A percentile compares a stretch with the other conserved stretches of the same genome.
Evolutionary conservation across 2,113 vertebrate species (phyloP).

Genomic region (Clupea harengus): DNA sequence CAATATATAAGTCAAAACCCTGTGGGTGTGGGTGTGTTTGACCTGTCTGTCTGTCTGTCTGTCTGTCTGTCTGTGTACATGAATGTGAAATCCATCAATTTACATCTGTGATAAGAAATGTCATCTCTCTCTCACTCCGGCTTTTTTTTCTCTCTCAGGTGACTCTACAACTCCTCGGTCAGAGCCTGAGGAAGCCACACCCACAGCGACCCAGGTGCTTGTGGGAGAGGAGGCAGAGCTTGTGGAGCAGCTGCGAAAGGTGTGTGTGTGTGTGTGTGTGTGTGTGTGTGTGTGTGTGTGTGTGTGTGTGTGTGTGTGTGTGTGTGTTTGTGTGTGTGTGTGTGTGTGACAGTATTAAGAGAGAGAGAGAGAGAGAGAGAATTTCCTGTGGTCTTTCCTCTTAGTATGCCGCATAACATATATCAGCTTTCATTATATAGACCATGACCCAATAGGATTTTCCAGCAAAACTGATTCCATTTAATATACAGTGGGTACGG

Average conservation of each 20-base stretch:
- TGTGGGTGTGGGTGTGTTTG: no score
- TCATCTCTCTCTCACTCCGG: slow-evolving; percentile 47
- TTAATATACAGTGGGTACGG: no score
- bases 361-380: no score
- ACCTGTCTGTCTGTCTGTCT: not conserved
- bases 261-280: not conserved
- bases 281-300: not conserved
- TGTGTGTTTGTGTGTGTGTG: not conserved
- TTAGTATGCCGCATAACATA: no score
- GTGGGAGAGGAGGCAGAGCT: slow-evolving; percentile 67
- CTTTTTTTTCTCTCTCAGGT: slow-evolving; percentile 51
- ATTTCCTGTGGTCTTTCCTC: no score
- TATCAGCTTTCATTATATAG: no score
- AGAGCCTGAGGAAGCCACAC: slow-evolving; percentile 39
- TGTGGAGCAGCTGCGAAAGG: slow-evolving; percentile 90
- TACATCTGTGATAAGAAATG: not conserved
- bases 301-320: not conserved
- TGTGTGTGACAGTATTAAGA: not conserved
- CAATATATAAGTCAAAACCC: no score
- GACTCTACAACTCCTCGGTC: slow-evolving; percentile 56
- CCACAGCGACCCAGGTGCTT: slow-evolving; percentile 50
- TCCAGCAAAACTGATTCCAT: no score
- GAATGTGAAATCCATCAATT: not conserved
- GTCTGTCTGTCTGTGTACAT: not conserved
- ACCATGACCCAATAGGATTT: no score